Evolutionary conservation across 2,888 invertebrate species (phyloP).

Genomic region (Eumacrocentrus americanus): DNA sequence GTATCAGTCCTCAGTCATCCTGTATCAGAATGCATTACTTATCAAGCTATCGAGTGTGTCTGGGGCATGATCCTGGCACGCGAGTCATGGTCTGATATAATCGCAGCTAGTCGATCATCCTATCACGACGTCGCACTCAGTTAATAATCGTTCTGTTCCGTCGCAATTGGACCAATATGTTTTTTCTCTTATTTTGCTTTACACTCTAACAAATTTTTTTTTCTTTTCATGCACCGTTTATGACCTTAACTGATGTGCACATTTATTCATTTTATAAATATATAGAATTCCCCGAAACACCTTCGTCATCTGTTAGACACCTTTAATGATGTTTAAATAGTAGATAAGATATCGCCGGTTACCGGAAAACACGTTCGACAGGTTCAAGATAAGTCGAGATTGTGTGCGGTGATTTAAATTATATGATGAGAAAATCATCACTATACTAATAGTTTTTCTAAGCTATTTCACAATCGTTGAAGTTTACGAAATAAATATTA

Average conservation of each 20-base stretch:
- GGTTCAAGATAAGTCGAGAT: not conserved
- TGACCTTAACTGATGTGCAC: too few relatives aligned
- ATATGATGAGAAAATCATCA: not conserved
- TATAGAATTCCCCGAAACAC: not conserved
- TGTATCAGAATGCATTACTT: constrained; percentile 51
- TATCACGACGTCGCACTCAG: constrained; percentile 41
- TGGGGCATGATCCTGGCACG: constrained; percentile 52
- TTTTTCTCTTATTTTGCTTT: too few relatives aligned
- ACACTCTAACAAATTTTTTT: too few relatives aligned
- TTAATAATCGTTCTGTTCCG: not conserved
- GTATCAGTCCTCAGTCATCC: constrained; percentile 43
- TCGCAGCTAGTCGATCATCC: constrained; percentile 54
- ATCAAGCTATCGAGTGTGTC: constrained; percentile 46
- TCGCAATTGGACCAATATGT: too few relatives aligned
- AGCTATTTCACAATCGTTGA: not conserved
- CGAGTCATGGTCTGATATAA: constrained; percentile 48
- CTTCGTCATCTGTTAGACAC: constrained; percentile 5
- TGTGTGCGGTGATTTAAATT: not conserved
- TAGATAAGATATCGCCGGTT: constrained; percentile 9
- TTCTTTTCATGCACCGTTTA: too few relatives aligned
- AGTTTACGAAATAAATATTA: not conserved
- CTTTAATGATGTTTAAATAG: constrained; percentile 18
- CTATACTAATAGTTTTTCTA: not conserved
- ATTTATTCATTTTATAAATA: not conserved
- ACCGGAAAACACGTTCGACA: not conserved